Percentiles rank a stretch among this genome's conserved stretches.
These are phyloP conservation scores for Lingula anatina DNA, from an alignment of 2,888 invertebrate genomes.

Conservation along the genomic window DNA sequence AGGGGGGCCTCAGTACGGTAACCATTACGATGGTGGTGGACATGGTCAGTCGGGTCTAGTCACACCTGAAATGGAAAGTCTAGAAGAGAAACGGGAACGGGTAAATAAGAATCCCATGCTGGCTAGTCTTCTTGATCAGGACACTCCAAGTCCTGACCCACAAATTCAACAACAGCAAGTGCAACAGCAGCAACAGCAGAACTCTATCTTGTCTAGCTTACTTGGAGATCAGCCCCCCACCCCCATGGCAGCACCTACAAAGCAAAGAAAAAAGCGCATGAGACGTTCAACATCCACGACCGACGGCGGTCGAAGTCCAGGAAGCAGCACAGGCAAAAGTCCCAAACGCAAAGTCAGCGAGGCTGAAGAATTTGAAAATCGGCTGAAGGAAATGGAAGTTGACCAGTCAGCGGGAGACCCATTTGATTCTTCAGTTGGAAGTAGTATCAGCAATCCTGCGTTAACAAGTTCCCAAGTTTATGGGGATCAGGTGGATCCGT, in stretches of 20 bases:
- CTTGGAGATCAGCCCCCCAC: slow-evolving; percentile 30
- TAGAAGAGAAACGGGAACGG: no score
- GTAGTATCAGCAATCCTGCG: no score
- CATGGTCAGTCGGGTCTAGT: background rate
- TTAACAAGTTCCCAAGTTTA: no score
- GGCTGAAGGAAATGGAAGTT: background rate
- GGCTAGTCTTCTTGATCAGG: slow-evolving; percentile 41
- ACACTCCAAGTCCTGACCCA: slow-evolving; percentile 17
- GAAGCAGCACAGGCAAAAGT: slow-evolving; percentile 33
- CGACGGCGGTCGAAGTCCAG: background rate
- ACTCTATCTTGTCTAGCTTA: slow-evolving; percentile 40
- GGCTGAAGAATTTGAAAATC: slow-evolving; percentile 15
- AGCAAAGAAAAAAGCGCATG: background rate
- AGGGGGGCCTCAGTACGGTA: background rate
- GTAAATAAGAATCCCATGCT: slow-evolving; percentile 39
- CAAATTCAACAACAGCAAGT: no score
- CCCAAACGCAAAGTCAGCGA: slow-evolving; percentile 44
- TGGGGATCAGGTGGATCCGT: slow-evolving; percentile 3
- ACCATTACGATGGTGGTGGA: background rate
- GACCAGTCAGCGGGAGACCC: background rate
- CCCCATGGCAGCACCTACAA: background rate
- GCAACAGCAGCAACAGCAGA: no score
- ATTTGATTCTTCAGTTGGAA: background rate
- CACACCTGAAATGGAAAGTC: slow-evolving; percentile 6
- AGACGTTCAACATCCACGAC: background rate